These are phyloP conservation scores for Aurelia coerulea DNA, from an alignment of 30 jellyfish, hydroid and myxozoan species.

Conservation along the genomic window DNA sequence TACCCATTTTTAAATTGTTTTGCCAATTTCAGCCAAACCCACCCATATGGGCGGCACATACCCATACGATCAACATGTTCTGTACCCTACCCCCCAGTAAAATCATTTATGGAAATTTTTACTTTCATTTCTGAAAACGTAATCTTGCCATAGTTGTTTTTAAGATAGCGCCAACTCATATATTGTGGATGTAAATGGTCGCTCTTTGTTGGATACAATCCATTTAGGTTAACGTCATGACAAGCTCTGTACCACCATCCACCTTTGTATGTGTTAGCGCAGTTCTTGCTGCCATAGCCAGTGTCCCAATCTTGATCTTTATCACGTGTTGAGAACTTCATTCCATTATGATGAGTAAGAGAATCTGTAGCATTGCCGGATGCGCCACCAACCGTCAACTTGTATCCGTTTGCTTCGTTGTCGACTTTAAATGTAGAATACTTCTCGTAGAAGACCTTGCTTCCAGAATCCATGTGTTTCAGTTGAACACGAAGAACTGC, in stretches of 20 bases:
- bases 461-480: neutral
- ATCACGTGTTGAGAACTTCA: neutral
- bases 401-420: conserved; percentile 1
- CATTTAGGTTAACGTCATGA: neutral
- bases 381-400: neutral
- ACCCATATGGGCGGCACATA: too few species aligned
- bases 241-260: neutral
- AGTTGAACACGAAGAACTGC: neutral
- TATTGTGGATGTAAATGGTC: neutral
- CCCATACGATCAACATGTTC: too few species aligned
- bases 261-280: neutral
- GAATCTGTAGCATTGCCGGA: neutral
- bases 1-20: too few species aligned
- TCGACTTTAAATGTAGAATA: neutral
- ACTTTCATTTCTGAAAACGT: conserved; percentile 1
- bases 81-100: too few species aligned
- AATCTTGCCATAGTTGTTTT: neutral
- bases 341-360: neutral
- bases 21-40: too few species aligned
- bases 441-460: neutral
- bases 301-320: neutral
- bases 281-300: neutral
- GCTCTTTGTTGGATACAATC: neutral
- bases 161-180: neutral
- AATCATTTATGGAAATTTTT: neutral